These are phyloP conservation scores for Halcyon badia DNA, from an alignment of 2,797 vertebrate genomes.

Conservation along the genomic window DNA sequence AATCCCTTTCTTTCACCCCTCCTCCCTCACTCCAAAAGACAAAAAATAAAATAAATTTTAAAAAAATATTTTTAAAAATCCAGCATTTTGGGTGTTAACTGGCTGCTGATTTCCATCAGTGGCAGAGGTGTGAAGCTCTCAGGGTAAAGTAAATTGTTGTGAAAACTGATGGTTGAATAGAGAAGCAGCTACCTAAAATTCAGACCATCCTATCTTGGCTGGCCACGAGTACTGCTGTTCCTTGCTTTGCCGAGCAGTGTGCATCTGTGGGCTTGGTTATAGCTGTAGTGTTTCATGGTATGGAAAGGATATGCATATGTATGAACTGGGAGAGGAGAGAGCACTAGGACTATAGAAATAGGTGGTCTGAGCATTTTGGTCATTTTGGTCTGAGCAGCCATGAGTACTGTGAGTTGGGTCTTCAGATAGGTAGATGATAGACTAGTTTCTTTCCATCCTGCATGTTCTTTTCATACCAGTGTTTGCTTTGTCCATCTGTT, in stretches of 20 bases:
- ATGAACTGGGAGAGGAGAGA: background rate
- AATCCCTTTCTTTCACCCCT: background rate
- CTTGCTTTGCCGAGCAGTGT: background rate
- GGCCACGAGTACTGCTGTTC: rapidly evolving
- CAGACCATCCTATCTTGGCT: rapidly evolving
- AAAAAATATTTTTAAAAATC: no score
- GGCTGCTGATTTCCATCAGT: rapidly evolving
- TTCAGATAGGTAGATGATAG: background rate
- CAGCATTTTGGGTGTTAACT: background rate
- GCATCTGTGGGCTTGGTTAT: background rate
- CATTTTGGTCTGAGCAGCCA: background rate
- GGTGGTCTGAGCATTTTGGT: no score
- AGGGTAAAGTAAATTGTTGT: background rate
- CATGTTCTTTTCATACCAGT: rapidly evolving
- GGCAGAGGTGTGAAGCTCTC: background rate
- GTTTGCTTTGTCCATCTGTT: background rate
- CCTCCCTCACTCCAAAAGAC: background rate
- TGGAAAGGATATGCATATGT: rapidly evolving
- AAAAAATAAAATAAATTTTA: no score
- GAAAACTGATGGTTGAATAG: background rate
- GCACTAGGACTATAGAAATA: rapidly evolving
- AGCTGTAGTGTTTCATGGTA: background rate
- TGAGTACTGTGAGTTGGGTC: rapidly evolving
- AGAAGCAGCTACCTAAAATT: background rate
- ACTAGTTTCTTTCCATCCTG: background rate